Evolutionary conservation across 2,797 vertebrate species (phyloP).

Genomic region (Hybognathus amarus): DNA sequence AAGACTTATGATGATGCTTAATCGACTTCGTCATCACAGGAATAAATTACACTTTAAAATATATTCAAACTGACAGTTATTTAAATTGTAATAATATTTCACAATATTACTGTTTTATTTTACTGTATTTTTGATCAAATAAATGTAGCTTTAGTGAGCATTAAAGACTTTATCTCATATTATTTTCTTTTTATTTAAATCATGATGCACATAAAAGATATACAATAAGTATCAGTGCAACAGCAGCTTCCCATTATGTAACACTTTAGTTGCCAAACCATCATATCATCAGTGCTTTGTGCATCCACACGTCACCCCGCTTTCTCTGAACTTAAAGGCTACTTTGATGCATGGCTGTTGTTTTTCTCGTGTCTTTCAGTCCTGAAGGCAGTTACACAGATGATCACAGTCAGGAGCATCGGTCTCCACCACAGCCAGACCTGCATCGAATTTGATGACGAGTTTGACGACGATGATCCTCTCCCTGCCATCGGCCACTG

Average conservation of each 20-base stretch:
- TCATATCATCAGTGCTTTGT: neutral
- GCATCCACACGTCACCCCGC: neutral
- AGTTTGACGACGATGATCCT: constrained; percentile 97
- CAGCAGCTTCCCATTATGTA: too few relatives aligned
- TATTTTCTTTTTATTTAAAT: neutral
- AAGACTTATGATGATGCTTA: neutral
- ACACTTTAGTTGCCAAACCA: neutral
- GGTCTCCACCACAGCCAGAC: constrained; percentile 82
- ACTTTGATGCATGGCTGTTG: neutral
- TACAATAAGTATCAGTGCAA: neutral
- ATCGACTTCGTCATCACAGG: neutral
- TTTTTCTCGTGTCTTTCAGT: constrained; percentile 67
- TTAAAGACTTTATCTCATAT: neutral
- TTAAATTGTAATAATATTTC: neutral
- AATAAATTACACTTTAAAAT: neutral
- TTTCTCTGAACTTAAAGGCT: neutral
- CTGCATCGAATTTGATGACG: constrained; percentile 95
- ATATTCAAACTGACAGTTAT: neutral
- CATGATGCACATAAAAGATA: neutral
- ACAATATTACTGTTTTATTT: neutral
- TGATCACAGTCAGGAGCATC: constrained; percentile 91
- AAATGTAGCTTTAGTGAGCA: neutral
- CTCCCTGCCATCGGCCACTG: constrained; percentile 96
- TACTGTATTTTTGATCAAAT: neutral
- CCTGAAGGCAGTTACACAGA: constrained; percentile 98